Conservation (phyloP, 2,888 invertebrate species). For the Rhopalosiphum nymphaeae region DNA sequence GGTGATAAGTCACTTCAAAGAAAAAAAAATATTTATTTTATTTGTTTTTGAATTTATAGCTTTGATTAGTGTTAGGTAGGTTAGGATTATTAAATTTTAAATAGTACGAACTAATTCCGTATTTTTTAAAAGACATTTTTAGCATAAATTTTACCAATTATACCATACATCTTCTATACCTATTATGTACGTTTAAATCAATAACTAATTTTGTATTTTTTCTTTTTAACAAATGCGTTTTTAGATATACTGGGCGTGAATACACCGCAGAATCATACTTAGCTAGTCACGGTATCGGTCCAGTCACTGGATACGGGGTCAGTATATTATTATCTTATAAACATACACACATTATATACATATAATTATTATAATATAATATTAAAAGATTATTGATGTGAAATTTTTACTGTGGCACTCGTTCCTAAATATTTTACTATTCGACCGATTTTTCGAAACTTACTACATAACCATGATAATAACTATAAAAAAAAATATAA, state of each 20-base stretch:
- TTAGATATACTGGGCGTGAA: slow-evolving; percentile 66
- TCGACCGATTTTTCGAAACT: slow-evolving; percentile 46
- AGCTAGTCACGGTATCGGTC: slow-evolving; percentile 92
- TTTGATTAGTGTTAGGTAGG: neutral
- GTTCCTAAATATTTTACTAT: neutral
- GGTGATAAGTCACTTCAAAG: neutral
- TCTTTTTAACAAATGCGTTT: slow-evolving; percentile 83
- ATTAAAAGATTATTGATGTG: slow-evolving; percentile 1
- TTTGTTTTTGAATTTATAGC: neutral
- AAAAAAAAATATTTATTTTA: neutral
- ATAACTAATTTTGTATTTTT: slow-evolving; percentile 60
- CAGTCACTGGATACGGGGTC: slow-evolving; percentile 97
- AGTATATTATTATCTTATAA: slow-evolving; percentile 70
- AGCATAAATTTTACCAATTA: neutral
- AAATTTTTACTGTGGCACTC: neutral
- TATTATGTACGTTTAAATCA: neutral
- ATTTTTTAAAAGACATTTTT: neutral
- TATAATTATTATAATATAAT: neutral
- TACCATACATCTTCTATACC: neutral
- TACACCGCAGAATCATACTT: slow-evolving; percentile 86
- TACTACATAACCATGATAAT: neutral
- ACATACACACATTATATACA: neutral
- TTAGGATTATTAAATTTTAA: neutral
- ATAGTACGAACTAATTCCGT: neutral
- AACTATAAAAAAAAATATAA: neutral